Conservation (phyloP, 2,113 vertebrate species). For the Xenotilapia flavipinnis region DNA sequence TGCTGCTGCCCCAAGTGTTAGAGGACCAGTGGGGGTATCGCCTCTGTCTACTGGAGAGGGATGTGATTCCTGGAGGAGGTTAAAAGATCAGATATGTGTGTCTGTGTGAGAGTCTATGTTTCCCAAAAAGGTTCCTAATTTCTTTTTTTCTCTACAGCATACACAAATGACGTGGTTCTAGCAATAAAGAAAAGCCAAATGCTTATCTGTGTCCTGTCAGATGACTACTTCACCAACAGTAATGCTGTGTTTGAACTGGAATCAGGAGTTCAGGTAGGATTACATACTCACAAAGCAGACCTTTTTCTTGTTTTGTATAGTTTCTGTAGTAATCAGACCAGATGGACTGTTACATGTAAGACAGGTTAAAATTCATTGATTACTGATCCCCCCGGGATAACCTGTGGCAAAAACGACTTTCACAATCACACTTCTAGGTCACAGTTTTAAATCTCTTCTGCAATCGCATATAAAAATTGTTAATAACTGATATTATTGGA, state of each 20-base stretch:
- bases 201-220: conserved; percentile 80
- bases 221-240: conserved; percentile 71
- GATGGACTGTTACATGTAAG: not conserved
- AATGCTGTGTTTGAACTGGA: conserved; percentile 81
- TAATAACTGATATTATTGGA: not conserved
- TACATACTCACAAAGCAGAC: not conserved
- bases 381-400: not conserved
- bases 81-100: not conserved
- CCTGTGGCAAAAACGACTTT: not conserved
- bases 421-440: not conserved
- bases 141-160: conserved; percentile 64
- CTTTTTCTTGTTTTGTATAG: not conserved
- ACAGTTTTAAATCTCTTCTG: not conserved
- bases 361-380: not conserved
- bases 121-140: not conserved
- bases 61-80: conserved; percentile 88
- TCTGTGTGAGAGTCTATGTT: not conserved
- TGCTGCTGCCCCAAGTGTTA: conserved; percentile 69
- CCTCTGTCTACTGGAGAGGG: conserved; percentile 83
- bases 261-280: conserved; percentile 73
- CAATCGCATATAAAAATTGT: not conserved
- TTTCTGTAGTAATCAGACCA: not conserved
- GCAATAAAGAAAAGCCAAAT: conserved; percentile 78
- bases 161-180: conserved; percentile 78
- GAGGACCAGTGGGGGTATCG: conserved; percentile 82